Base-by-base conservation (phyloP, 2,888 invertebrate species). In the Actias luna region DNA sequence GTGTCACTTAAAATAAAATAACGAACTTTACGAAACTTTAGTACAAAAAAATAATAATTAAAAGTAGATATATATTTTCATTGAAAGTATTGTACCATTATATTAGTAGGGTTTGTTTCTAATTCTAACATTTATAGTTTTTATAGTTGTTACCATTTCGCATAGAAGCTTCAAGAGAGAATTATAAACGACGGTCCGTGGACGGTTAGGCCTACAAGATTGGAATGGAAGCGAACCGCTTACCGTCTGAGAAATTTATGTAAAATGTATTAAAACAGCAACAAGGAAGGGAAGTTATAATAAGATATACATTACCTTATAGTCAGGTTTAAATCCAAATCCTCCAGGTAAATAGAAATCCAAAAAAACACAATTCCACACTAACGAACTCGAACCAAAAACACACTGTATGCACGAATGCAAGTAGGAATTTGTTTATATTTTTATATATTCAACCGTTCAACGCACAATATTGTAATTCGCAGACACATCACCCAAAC, bases 261-360 rank as follows among this genome's bases (percentile, higher is more conserved):
- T 39, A 73, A 78, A 77, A 62, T 52, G 31, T 33, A 70, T 69
- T 69, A 70, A 58, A 36, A 50, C 58, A 61, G 14, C 58, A 62
- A 18, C 64, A 69, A 69, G 61, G n/a, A 25, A 50, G 22, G 10
- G 36, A 69, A 59, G 67, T 60, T 3, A 0, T 35, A 58, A 36
- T 66, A 72, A 75, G 75, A 71, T 58, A 63, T 29, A 66, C 64
- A 71, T 73, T 81, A 92, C 92, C 92, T 92, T 82, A 79, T 73
- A 66, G 76, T 70, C 85, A 80, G 82, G 67, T 72, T 71, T 74
- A 71, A 85, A 82, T 87, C 81, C 84, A 81, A 80, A 78, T 84
- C 74, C 78, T 82, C 74, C 73, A 69, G 73, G 71, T 69, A 84
- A 88, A 90, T 90, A 88, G 90, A 88, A 86, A 58, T 58, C 46